Evolutionary conservation across 2,113 vertebrate genomes (phyloP).

Genomic region (Grallaria varia): DNA sequence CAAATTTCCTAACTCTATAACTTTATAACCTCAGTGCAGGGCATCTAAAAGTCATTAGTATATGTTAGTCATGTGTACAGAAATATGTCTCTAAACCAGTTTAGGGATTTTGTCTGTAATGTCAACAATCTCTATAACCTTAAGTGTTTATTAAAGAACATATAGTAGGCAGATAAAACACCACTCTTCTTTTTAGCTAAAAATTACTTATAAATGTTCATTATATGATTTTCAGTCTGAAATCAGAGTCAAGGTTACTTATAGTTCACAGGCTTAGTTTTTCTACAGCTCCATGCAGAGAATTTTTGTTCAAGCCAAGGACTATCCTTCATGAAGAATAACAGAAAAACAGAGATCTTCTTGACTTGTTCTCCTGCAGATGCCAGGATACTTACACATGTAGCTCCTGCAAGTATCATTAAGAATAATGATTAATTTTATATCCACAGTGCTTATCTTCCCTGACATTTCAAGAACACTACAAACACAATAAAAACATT

Average conservation of each 20-base stretch:
- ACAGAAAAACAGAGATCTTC: not conserved
- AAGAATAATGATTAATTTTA: conserved; percentile 20
- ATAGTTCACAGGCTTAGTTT: not conserved
- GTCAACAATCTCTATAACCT: not conserved
- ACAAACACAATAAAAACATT: conserved; percentile 8
- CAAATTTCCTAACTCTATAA: not conserved
- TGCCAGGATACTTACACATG: not conserved
- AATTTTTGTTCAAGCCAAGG: not conserved
- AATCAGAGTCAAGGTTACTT: not conserved
- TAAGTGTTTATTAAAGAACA: not conserved
- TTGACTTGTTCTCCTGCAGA: not conserved
- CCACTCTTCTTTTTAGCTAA: not conserved
- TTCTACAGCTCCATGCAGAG: not conserved
- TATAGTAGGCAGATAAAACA: not conserved
- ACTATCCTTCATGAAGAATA: not conserved
- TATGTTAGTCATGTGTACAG: not conserved
- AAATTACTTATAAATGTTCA: not conserved
- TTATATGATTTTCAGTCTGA: not conserved
- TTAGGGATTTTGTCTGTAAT: not conserved
- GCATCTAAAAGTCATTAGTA: not conserved
- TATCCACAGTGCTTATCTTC: not conserved
- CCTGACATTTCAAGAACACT: not conserved
- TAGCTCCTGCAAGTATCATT: not conserved
- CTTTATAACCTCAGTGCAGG: not conserved
- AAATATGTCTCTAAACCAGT: not conserved